Percentiles rank a stretch among this genome's conserved stretches.
Evolutionary conservation across 2,888 invertebrate genomes (phyloP).

Genomic region (Hypomecis punctinalis): DNA sequence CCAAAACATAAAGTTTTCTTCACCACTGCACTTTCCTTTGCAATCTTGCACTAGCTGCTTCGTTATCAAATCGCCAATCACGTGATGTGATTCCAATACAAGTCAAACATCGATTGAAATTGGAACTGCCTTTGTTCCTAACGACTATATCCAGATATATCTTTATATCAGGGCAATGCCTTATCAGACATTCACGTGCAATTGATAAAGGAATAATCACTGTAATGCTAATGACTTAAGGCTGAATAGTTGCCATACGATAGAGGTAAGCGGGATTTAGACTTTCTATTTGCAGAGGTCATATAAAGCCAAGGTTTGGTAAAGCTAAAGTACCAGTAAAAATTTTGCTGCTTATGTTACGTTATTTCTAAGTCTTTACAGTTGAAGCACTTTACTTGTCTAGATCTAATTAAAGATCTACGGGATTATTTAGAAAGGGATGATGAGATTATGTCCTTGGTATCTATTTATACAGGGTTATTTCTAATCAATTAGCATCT

Average conservation of each 20-base stretch:
- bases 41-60: conserved; percentile 6
- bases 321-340: not conserved
- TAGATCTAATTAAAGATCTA: too few species aligned
- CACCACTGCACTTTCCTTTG: not conserved
- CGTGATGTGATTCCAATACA: conserved; percentile 13
- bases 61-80: conserved; percentile 2
- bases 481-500: too few species aligned
- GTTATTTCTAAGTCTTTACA: not conserved
- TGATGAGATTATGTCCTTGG: too few species aligned
- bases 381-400: too few species aligned
- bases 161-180: not conserved
- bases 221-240: conserved; percentile 11
- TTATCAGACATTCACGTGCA: conserved; percentile 19
- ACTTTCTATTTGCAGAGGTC: conserved; percentile 14
- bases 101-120: not conserved
- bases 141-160: not conserved
- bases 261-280: not conserved
- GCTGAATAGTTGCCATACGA: not conserved
- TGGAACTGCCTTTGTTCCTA: conserved; percentile 12
- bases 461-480: too few species aligned
- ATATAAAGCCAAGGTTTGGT: conserved; percentile 10
- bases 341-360: not conserved
- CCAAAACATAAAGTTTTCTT: not conserved
- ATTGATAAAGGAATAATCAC: conserved; percentile 25
- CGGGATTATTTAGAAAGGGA: too few species aligned